A percentile compares a stretch with the other conserved stretches of the same genome.
phyloP scores from a whole-genome alignment of 2,888 invertebrate genomes.

The Exocentrus adspersus region DNA sequence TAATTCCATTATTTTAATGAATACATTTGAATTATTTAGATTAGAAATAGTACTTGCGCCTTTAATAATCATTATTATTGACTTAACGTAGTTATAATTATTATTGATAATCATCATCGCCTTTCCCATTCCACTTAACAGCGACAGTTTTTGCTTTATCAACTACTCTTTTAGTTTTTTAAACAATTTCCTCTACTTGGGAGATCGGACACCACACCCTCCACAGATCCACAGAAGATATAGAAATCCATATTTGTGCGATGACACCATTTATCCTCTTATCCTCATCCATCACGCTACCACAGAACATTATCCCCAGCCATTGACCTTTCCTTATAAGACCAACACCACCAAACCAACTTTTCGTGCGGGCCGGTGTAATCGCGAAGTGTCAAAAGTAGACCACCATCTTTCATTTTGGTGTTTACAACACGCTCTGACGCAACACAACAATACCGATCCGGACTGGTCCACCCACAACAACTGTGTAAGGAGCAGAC shows the following conservation, averaged over 20 bases:
- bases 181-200: too few species aligned
- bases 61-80: neutral
- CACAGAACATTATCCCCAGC: neutral
- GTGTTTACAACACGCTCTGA: neutral
- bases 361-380: neutral
- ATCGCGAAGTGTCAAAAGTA: slow-evolving; percentile 7
- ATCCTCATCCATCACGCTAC: neutral
- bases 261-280: too few species aligned
- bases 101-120: too few species aligned
- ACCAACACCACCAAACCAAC: too few species aligned
- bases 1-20: neutral
- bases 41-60: too few species aligned
- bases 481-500: neutral
- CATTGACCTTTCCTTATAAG: neutral
- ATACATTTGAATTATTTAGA: neutral
- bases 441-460: slow-evolving; percentile 1
- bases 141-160: too few species aligned
- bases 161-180: too few species aligned
- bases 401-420: neutral
- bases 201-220: too few species aligned
- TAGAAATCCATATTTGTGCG: too few species aligned
- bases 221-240: too few species aligned
- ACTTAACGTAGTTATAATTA: neutral
- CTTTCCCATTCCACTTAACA: too few species aligned
- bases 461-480: slow-evolving; percentile 11